Conservation (phyloP, 2,797 vertebrate species). For the Leptodactylus fallax region DNA sequence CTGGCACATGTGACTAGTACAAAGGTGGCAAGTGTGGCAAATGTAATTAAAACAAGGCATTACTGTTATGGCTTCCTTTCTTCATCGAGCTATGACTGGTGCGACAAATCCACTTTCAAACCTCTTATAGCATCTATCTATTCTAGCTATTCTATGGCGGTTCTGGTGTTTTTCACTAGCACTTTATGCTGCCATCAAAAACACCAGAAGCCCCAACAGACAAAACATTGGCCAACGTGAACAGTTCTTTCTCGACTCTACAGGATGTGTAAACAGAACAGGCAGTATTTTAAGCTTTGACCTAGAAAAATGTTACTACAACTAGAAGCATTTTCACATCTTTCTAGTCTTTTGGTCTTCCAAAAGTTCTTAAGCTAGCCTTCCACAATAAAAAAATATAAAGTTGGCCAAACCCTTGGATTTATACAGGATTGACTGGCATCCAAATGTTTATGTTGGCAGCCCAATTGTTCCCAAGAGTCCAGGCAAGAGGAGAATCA, state of each 20-base stretch:
- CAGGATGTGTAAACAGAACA: no score
- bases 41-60: background rate
- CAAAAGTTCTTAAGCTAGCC: background rate
- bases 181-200: background rate
- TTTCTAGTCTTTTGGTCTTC: background rate
- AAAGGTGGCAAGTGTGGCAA: background rate
- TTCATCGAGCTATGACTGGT: background rate
- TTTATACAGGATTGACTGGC: background rate
- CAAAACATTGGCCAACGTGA: background rate
- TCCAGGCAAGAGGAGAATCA: background rate
- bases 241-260: no score
- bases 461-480: background rate
- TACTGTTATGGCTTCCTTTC: background rate
- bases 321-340: background rate
- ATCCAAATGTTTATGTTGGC: background rate
- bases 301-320: background rate
- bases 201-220: background rate
- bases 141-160: background rate
- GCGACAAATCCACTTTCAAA: background rate
- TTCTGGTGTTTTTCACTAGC: background rate
- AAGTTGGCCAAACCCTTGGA: background rate
- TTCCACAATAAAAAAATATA: background rate
- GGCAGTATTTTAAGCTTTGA: background rate
- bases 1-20: background rate
- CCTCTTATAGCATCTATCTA: no score